Evolutionary conservation across 2,888 invertebrate genomes (phyloP), one percentile per base, ranked within the genome.

Genomic region (Chelonus formosanus): DNA sequence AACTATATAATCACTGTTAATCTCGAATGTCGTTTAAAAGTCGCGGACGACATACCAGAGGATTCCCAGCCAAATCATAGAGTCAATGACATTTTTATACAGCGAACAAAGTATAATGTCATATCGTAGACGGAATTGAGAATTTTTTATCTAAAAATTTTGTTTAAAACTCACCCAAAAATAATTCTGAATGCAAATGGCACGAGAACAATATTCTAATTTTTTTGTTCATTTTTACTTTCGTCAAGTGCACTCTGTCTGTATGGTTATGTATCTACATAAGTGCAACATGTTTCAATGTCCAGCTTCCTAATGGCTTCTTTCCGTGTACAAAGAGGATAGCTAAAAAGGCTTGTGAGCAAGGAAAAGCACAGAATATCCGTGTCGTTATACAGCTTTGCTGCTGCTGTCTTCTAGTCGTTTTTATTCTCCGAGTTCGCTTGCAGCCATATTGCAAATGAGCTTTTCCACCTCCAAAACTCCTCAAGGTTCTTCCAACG

Each of bases 281-380:
- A 54, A 59, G 36, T n/a, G 54, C 45, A 55, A 58, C 58, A 54
- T 50, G 58, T 44, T 63, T 65, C 64, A 43, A 50, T 45, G 67
- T 67, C 67, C 64, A 53, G 62, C 64, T 56, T 68, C 55, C 67
- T 63, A 70, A 70, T 67, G 67, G 65, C 67, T 69, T 67, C 63
- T 67, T 69, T 63, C 10, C 56, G 52, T n/a, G 31, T 7, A 59
- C 59, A 59, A 59, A 50, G 59, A 50, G 40, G 50, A 36, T 5
- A 31, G 50, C 50, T 59, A 40, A 32, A 58, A 47, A n/a, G 35
- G 34, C 10, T 10, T 52, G 7, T 31, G 50, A 59, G n/a, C 34
- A 59, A 48, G 5, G 36, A 66, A 58, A 62, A 48, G 63, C 58
- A 20, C 2, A 60, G 56, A 64, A 64, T 64, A 66, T 66, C 50